phyloP scores from a whole-genome alignment of 2,797 vertebrate species.

The Chaenodraco wilsoni region DNA sequence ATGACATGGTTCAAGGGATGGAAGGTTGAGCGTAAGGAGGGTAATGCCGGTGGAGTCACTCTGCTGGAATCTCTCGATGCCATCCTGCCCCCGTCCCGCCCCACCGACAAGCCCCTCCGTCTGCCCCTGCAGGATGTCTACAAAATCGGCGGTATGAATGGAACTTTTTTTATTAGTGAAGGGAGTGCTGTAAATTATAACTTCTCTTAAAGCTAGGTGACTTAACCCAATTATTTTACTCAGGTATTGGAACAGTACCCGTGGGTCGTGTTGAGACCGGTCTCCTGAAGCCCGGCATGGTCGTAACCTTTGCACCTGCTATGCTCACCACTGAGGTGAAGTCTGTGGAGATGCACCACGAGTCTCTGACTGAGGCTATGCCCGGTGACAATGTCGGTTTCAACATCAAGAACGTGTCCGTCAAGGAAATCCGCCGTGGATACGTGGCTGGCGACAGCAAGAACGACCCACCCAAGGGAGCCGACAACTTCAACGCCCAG shows the following conservation, averaged over 20 bases:
- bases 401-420: constrained; percentile 88
- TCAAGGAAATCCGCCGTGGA: constrained; percentile 86
- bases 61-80: constrained; percentile 94
- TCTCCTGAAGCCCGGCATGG: constrained; percentile 82
- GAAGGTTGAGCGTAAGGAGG: constrained; percentile 93
- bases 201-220: rapidly evolving
- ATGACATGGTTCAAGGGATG: constrained; percentile 97
- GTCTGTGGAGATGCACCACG: constrained; percentile 88
- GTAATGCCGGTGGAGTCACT: constrained; percentile 87
- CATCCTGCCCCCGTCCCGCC: constrained; percentile 92
- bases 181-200: rapidly evolving
- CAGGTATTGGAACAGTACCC: constrained; percentile 86
- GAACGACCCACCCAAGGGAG: constrained; percentile 81
- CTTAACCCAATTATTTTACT: neutral
- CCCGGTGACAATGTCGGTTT: constrained; percentile 88
- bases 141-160: constrained; percentile 91
- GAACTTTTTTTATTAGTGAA: too few species aligned
- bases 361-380: constrained; percentile 80
- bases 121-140: constrained; percentile 97
- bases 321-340: constrained; percentile 87
- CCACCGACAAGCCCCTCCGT: constrained; percentile 93
- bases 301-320: constrained; percentile 84
- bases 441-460: constrained; percentile 86
- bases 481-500: constrained; percentile 82
- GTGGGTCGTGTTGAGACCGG: constrained; percentile 87